phyloP scores from a whole-genome alignment of 2,888 invertebrate species.

The Diploptera punctata region DNA sequence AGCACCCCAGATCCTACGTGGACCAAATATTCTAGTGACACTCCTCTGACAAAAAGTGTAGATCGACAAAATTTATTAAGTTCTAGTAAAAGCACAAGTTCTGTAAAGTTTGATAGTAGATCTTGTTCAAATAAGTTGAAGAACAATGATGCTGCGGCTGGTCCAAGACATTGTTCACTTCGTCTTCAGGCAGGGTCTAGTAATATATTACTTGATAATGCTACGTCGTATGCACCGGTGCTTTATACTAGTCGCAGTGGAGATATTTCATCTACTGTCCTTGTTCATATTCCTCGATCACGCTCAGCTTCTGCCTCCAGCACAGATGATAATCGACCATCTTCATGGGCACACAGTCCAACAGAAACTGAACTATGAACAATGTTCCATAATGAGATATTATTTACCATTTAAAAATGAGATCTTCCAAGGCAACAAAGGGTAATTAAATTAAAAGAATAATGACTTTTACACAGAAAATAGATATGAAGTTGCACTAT shows the following conservation, averaged over 20 bases:
- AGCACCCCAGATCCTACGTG: background rate
- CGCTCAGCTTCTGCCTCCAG: constrained; percentile 34
- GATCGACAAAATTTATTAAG: background rate
- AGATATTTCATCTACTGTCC: constrained; percentile 25
- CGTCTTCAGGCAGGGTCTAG: constrained; percentile 79
- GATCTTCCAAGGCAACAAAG: no score
- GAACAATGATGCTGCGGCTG: constrained; percentile 48
- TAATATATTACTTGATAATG: constrained; percentile 80
- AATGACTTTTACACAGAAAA: no score
- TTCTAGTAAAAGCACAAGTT: background rate
- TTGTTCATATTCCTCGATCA: constrained; percentile 37
- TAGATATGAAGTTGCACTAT: no score
- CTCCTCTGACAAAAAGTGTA: background rate
- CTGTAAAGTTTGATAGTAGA: background rate
- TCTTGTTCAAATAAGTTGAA: background rate
- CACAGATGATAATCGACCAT: constrained; percentile 1
- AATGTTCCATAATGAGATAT: no score
- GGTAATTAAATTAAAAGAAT: no score
- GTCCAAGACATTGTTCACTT: constrained; percentile 78
- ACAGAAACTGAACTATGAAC: constrained; percentile 20
- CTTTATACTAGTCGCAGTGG: constrained; percentile 63
- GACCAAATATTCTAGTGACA: background rate
- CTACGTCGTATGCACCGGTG: constrained; percentile 65
- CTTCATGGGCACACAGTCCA: background rate
- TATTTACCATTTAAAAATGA: no score